phyloP scores from a whole-genome alignment of 2,888 invertebrate genomes.

The Xestia c-nigrum region DNA sequence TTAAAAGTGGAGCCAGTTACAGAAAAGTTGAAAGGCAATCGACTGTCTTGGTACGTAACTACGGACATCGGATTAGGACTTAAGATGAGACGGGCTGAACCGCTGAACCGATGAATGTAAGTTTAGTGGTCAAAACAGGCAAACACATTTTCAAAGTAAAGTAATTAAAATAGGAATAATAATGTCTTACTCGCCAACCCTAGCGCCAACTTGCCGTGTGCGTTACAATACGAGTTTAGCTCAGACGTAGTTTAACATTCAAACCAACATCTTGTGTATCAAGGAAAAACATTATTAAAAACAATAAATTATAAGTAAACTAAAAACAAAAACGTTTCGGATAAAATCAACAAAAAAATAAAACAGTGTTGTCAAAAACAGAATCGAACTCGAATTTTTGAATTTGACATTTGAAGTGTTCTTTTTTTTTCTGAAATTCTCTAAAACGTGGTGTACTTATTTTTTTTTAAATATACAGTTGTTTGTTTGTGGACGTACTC shows the following conservation, averaged over 20 bases:
- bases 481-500: slow-evolving; percentile 19
- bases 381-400: slow-evolving; percentile 9
- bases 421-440: slow-evolving; percentile 23
- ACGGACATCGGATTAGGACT: too few relatives aligned
- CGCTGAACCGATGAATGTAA: neutral
- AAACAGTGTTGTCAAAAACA: neutral
- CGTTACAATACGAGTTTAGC: slow-evolving; percentile 42
- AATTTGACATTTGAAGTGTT: slow-evolving; percentile 38
- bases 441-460: slow-evolving; percentile 17
- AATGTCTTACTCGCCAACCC: slow-evolving; percentile 42
- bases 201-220: slow-evolving; percentile 18
- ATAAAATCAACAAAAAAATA: neutral
- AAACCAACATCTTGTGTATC: slow-evolving; percentile 31
- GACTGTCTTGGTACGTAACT: neutral
- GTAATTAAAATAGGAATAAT: neutral
- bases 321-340: neutral
- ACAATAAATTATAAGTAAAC: neutral
- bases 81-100: neutral
- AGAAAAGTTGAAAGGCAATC: neutral
- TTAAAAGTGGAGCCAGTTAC: neutral
- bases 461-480: neutral
- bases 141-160: neutral
- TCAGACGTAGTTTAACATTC: slow-evolving; percentile 46
- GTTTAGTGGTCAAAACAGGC: neutral
- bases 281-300: neutral